Evolutionary conservation across 2,797 vertebrate species (phyloP), one percentile per base, ranked within the genome.

Genomic region (Rhinichthys osculus): DNA sequence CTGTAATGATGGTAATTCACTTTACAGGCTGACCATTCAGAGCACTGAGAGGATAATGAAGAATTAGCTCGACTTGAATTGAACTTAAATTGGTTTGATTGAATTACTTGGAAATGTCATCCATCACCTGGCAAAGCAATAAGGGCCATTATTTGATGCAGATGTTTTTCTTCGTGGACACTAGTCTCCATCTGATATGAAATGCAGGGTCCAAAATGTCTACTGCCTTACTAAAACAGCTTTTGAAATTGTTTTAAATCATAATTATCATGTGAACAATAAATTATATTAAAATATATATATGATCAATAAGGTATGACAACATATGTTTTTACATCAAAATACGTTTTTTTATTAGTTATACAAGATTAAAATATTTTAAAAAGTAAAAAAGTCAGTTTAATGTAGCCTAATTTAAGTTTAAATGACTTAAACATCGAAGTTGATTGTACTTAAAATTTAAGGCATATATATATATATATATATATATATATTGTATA

Each of bases 51-150:
- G 69, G 78, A 89, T 88, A 84, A 73, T 86, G 89, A 86, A 67
- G 81, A 90, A 88, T 90, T 88, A 88, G 81, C 81, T 86, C 70
- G 74, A 87, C 81, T 80, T 80, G 78, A 86, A 89, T 78, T 87
- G 84, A 88, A 86, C 84, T 87, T 78, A 85, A 89, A 88, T 89
- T 78, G 86, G 19, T 82, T 78, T 90, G 89, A 90, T 90, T 86
- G 86, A 87, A 88, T 90, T 90, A 88, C 82, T 77, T 87, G 78
- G 89, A 88, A 89, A 87, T 87, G 84, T 82, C 78, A 88, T 90
- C 89, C 86, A 88, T 90, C 84, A 80, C 83, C 66, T 85, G 78
- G 78, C 87, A 86, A 84, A 82, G 87, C 86, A 84, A 87, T 87
- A 78, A 81, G 52, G 52, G 81, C 74, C 82, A 77, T 88, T 88